phyloP scores from a whole-genome alignment of 2,888 invertebrate genomes.

The Lithophane ornitopus region DNA sequence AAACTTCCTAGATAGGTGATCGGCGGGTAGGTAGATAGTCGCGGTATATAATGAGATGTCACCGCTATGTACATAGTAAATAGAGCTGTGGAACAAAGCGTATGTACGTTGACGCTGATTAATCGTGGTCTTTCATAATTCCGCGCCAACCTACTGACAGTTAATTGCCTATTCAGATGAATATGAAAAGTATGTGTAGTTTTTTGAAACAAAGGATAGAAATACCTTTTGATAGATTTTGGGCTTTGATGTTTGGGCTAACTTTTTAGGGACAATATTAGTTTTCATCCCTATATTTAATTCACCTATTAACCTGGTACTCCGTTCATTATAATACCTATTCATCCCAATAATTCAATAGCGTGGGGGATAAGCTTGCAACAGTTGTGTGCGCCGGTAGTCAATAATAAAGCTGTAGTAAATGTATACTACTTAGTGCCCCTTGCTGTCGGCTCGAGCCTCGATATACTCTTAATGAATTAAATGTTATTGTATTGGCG shows the following conservation, averaged over 20 bases:
- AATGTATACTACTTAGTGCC: not conserved
- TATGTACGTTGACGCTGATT: slow-evolving; percentile 85
- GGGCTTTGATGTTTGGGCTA: not conserved
- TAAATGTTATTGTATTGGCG: slow-evolving; percentile 45
- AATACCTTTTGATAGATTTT: slow-evolving; percentile 9
- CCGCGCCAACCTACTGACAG: slow-evolving; percentile 67
- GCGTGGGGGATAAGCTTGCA: slow-evolving; percentile 1
- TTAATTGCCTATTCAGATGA: slow-evolving; percentile 65
- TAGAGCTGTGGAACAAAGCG: slow-evolving; percentile 86
- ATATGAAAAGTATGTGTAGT: slow-evolving; percentile 55
- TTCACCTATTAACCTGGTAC: slow-evolving; percentile 9
- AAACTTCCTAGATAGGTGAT: slow-evolving; percentile 88
- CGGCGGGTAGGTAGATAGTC: slow-evolving; percentile 77
- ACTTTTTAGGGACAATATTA: not conserved
- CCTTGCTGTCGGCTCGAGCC: not conserved
- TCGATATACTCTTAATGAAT: slow-evolving; percentile 37
- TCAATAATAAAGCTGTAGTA: slow-evolving; percentile 1
- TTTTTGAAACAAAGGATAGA: slow-evolving; percentile 50
- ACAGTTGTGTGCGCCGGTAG: slow-evolving; percentile 15
- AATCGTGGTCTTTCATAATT: slow-evolving; percentile 86
- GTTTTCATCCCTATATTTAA: not conserved
- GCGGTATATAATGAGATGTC: slow-evolving; percentile 88
- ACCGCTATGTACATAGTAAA: slow-evolving; percentile 84
- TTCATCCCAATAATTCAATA: slow-evolving; percentile 3
- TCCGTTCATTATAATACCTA: slow-evolving; percentile 6